Evolutionary conservation across 2,797 vertebrate species (phyloP).

Genomic region (Coregonus sp.): DNA sequence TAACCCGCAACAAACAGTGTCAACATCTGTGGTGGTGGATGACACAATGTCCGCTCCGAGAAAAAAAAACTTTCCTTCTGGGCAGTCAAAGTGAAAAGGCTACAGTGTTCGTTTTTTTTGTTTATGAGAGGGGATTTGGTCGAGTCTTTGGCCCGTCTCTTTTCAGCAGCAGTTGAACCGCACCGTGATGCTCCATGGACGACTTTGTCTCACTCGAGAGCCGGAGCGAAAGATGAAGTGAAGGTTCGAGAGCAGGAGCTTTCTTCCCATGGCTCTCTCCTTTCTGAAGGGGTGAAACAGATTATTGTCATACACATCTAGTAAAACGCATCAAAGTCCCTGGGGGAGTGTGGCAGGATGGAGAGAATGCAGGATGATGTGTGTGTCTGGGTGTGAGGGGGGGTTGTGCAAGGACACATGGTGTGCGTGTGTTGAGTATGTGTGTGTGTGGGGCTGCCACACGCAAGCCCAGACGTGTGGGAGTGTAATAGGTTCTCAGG

Average conservation of each 20-base stretch:
- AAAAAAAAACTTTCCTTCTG: constrained; percentile 80
- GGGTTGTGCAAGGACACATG: constrained; percentile 24
- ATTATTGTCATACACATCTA: constrained; percentile 73
- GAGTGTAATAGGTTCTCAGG: constrained; percentile 39
- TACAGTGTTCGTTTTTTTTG: constrained; percentile 75
- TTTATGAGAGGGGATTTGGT: constrained; percentile 74
- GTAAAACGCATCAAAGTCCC: constrained; percentile 65
- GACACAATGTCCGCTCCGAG: constrained; percentile 71
- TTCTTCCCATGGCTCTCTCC: constrained; percentile 73
- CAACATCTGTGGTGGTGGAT: constrained; percentile 89
- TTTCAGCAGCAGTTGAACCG: constrained; percentile 61
- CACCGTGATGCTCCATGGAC: constrained; percentile 73
- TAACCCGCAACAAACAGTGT: constrained; percentile 88
- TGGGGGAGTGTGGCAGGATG: constrained; percentile 36
- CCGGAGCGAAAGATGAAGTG: constrained; percentile 66
- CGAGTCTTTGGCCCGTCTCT: constrained; percentile 74
- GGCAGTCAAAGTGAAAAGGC: constrained; percentile 76
- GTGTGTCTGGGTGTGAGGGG: constrained; percentile 39
- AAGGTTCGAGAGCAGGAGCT: constrained; percentile 31
- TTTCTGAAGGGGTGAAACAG: constrained; percentile 67
- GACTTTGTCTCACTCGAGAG: constrained; percentile 75
- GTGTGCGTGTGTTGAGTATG: background rate
- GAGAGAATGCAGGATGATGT: constrained; percentile 64
- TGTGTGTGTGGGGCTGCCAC: background rate
- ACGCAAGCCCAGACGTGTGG: constrained; percentile 1